Base-by-base conservation (phyloP, 2,797 vertebrate species). In the Semaprochilodus insignis region DNA sequence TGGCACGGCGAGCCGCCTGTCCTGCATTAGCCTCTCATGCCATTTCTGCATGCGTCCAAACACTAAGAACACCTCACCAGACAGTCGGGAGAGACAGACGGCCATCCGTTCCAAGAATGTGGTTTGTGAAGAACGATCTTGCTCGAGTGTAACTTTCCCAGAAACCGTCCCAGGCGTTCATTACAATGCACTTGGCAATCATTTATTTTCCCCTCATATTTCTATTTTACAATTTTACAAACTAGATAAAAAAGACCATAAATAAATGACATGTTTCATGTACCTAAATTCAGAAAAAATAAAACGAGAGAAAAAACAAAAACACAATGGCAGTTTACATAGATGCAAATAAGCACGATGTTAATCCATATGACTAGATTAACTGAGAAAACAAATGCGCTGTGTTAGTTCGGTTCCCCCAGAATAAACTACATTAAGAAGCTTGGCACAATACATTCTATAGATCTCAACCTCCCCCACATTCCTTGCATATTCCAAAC, bases 141-240 rank as follows among this genome's bases (percentile, higher is more conserved):
- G 59, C 48, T 77, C 27, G 54, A 74, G 57, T 15, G 36, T 74
- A 70, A 54, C 52, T 52, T 60, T 59, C 36, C 78, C 85, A 87
- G 70, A 52, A 76, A 89, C 91, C 84, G 36, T 76, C 91, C 92
- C 96, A 95, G 96, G 96, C 96, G 96, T 97, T 97, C 97, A 97
- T 97, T 96, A 96, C 95, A 97, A 97, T 95, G 96, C 95, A 97
- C 90, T 91, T 91, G 92, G 92, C 93, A 92, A 88, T 92, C 91
- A 91, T 94, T 93, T 96, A 95, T 93, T 88, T 88, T 75, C 34
- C 90, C 90, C 94, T 96, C 96, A 93, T 93, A 93, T 93, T 94
- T 96, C 97, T 95, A 99, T 97, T 96, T 97, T 98, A 99, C 97
- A 98, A 97, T 96, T 57, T 96, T 98, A 98, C 96, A 99, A 98